Conservation (phyloP, 2,888 invertebrate species). For the Pseudoips prasinana region DNA sequence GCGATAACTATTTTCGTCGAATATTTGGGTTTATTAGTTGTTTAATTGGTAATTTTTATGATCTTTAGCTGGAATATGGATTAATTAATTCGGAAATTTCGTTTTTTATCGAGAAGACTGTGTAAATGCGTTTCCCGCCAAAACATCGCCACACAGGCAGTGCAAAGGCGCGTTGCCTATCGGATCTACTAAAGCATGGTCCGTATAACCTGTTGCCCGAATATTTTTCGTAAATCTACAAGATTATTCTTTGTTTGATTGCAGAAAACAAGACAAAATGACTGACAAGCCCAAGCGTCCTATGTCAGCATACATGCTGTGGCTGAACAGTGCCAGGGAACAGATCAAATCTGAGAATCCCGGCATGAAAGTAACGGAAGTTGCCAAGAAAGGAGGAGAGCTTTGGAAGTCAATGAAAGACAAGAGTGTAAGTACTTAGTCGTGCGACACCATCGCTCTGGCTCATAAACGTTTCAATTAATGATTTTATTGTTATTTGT, state of each 20-base stretch:
- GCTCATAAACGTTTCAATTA: constrained; percentile 8
- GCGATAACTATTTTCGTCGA: constrained; percentile 64
- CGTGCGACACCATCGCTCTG: no score
- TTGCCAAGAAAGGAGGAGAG: constrained; percentile 97
- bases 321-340: constrained; percentile 95
- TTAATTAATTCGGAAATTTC: constrained; percentile 17
- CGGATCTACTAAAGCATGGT: constrained; percentile 42
- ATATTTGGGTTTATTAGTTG: constrained; percentile 31
- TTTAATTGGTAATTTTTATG: constrained; percentile 28
- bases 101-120: constrained; percentile 23
- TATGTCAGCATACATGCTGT: constrained; percentile 96
- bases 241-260: constrained; percentile 42
- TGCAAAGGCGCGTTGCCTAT: constrained; percentile 48
- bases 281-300: constrained; percentile 97
- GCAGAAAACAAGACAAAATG: constrained; percentile 85
- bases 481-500: constrained; percentile 20
- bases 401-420: constrained; percentile 95
- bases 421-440: constrained; percentile 92
- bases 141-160: constrained; percentile 64
- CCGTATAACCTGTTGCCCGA: constrained; percentile 55
- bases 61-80: constrained; percentile 28
- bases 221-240: constrained; percentile 33
- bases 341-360: constrained; percentile 95
- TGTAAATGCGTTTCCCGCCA: constrained; percentile 76
- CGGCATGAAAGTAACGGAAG: constrained; percentile 94